Base-by-base conservation (phyloP, 1,140 invertebrate species). In the Meloidogyne chitwoodi region DNA sequence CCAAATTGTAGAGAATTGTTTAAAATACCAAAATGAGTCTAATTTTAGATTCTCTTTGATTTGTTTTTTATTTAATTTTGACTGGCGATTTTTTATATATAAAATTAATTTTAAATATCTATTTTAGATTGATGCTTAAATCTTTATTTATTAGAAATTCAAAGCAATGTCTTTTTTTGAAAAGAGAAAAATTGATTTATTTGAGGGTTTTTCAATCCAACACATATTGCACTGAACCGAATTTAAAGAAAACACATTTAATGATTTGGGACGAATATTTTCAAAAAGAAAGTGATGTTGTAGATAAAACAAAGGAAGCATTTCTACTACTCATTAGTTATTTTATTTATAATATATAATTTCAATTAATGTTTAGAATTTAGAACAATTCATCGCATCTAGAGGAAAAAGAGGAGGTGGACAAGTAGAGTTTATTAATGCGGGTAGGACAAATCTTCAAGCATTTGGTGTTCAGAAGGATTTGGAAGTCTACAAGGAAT, bases 391-490 rank as follows among this genome's bases (percentile, higher is more conserved):
- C 74, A 68, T 77, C 75, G 29, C 64, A 38, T 73, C 78, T 72
- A 65, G 79, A 68, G 72, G 74, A 65, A 74, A 34, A 48, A 78
- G 81, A 31, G 78, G 64, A 19, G 89, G 91, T 68, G 93, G 93
- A 41, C 93, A 95, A 88, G 93, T 96, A 0, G 93, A 96, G 83
- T 99, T 99, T 88, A 94, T 98, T 79, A 92, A 93, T 85, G 90
- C 92, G 1, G 94, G 95, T 0, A 84, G 98, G 31, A 91, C 91
- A 64, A 90, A 93, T 80, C 93, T 99, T 93, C 91, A 95, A 80
- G 91, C 93, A 65, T 98, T 94, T 89, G 92, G 92, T 0, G 82
- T 89, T 0, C 90, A 95, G 64, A 92, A 92, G 86, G 95, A 99
- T 89, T 83, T 98, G 16, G 92, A 94, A 83, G 91, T 91, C 0